Percentiles rank a stretch among this genome's conserved stretches.
These are phyloP conservation scores for Menura novaehollandiae DNA, from an alignment of 2,113 vertebrate species.

Conservation along the genomic window DNA sequence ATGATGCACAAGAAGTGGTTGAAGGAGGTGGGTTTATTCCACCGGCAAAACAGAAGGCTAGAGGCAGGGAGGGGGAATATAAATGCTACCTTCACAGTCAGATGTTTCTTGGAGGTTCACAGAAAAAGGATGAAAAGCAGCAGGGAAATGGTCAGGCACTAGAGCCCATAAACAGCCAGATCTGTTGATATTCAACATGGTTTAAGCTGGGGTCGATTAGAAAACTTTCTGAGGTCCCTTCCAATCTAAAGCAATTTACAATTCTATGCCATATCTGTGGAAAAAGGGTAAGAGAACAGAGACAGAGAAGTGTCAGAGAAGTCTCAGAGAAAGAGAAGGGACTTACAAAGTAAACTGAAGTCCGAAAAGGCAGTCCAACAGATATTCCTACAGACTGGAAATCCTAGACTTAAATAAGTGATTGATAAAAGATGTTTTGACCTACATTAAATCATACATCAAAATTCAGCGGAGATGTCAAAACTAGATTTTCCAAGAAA, in stretches of 20 bases:
- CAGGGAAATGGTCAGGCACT: background rate
- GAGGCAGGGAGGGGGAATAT: background rate
- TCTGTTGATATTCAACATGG: background rate
- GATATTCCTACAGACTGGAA: background rate
- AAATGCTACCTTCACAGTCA: background rate
- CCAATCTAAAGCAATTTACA: background rate
- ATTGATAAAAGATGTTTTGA: background rate
- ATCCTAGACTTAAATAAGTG: background rate
- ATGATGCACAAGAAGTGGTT: accelerated
- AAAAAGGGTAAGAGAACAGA: background rate
- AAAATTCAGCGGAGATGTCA: background rate
- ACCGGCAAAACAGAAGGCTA: background rate
- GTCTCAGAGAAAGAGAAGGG: background rate
- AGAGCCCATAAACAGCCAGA: accelerated
- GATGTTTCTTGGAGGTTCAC: background rate
- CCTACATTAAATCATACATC: background rate
- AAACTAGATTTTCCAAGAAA: background rate
- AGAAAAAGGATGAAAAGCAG: background rate
- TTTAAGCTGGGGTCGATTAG: background rate
- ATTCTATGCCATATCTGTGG: background rate
- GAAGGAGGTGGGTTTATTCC: background rate
- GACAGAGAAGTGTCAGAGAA: too few species aligned
- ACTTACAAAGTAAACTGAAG: background rate
- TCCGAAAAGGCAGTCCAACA: background rate
- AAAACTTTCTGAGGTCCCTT: background rate